Evolutionary conservation across 2,797 vertebrate species (phyloP), one percentile per base, ranked within the genome.

Genomic region (Tachyglossus aculeatus): DNA sequence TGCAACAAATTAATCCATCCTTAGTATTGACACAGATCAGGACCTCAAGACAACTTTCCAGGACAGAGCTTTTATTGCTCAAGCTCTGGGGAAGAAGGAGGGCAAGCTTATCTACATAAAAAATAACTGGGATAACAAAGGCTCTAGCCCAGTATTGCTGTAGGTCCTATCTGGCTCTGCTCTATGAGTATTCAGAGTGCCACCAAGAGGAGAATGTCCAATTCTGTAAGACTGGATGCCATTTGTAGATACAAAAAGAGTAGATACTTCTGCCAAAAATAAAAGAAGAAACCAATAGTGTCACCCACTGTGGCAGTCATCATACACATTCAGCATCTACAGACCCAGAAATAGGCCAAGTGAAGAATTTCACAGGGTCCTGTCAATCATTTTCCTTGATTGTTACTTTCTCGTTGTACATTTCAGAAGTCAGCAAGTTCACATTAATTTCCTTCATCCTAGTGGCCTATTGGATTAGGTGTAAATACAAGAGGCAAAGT

Each of bases 381-480:
- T 54, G 74, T 88, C 71, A 72, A 22, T 76, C 85, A 78, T 80
- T 70, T 75, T 57, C 57, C 71, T 67, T 53, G 47, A 66, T 80
- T 78, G 63, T 83, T 70, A 79, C 57, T 16, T 87, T 41, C 75
- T 70, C 80, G 77, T 70, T 84, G 84, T 62, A 33, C 56, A 77
- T 88, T 72, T 74, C 70, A 65, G 76, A 75, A 88, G 71, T 70
- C 75, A 3, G 39, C 39, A 22, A 70, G 64, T 85, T 89, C 74
- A 78, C 70, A 81, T 64, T 29, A 51, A 83, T 78, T 88, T 80
- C 80, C 82, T 58, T 41, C 78, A 79, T 72, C 88, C 77, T 67
- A 67, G 74, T 82, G 68, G 67, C 71, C 83, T 80, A 71, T 85
- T 89, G 88, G 82, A 90, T 87, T 89, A 70, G 74, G 57, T 80